These are phyloP conservation scores for Artibeus jamaicensis DNA, from an alignment of 2,797 vertebrate genomes.

Conservation along the genomic window DNA sequence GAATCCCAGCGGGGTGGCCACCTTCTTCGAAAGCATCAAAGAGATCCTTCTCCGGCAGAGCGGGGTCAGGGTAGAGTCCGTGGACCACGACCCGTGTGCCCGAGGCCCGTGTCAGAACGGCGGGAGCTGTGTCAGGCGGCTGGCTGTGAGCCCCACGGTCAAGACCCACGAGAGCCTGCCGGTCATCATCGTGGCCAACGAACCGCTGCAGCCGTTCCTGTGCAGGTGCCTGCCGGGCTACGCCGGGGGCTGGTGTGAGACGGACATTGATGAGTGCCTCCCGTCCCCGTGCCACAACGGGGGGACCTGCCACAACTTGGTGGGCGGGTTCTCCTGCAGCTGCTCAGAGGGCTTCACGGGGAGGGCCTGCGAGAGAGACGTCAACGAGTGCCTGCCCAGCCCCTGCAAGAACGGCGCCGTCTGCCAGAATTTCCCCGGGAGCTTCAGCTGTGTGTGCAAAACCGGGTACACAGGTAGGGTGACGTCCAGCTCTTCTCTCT, in stretches of 20 bases:
- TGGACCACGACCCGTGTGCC: slow-evolving; percentile 94
- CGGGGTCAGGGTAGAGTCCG: slow-evolving; percentile 92
- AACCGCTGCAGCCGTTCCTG: slow-evolving; percentile 90
- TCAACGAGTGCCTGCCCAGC: slow-evolving; percentile 96
- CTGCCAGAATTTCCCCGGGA: slow-evolving; percentile 94
- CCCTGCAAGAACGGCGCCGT: slow-evolving; percentile 86
- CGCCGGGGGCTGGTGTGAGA: slow-evolving; percentile 91
- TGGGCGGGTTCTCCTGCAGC: slow-evolving; percentile 96
- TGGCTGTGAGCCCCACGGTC: slow-evolving; percentile 87
- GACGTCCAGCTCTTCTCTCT: accelerated
- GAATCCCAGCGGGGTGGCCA: slow-evolving; percentile 93
- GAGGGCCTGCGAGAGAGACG: slow-evolving; percentile 95
- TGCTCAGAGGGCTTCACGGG: slow-evolving; percentile 96
- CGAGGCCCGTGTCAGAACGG: slow-evolving; percentile 94
- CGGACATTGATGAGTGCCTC: slow-evolving; percentile 93
- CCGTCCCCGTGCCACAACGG: slow-evolving; percentile 93
- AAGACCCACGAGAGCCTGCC: slow-evolving; percentile 91
- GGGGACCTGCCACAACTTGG: slow-evolving; percentile 93
- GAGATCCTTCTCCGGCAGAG: slow-evolving; percentile 94
- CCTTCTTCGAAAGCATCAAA: slow-evolving; percentile 98
- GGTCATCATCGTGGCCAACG: slow-evolving; percentile 91
- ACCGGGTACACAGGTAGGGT: slow-evolving; percentile 94
- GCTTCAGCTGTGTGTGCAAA: slow-evolving; percentile 96
- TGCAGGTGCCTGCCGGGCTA: slow-evolving; percentile 96
- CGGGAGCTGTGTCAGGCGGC: slow-evolving; percentile 92